phyloP scores from a whole-genome alignment of 1,140 invertebrate species.

The Cydia strobilella region DNA sequence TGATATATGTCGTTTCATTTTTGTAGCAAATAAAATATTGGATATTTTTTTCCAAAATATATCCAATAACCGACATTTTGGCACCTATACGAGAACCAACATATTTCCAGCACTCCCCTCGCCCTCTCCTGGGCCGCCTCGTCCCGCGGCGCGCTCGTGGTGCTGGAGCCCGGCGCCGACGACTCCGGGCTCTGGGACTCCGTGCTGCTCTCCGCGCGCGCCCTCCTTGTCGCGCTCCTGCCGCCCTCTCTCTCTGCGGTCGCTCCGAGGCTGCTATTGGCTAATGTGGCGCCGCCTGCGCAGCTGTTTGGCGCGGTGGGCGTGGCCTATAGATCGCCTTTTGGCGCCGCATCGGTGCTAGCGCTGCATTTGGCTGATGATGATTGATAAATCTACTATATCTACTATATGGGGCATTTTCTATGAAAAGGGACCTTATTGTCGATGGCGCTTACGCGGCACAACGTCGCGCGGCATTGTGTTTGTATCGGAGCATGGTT shows the following conservation, averaged over 20 bases:
- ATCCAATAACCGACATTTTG: no score
- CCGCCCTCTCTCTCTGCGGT: conserved; percentile 85
- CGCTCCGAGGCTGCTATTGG: conserved; percentile 91
- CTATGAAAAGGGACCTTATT: no score
- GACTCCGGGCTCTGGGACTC: conserved; percentile 83
- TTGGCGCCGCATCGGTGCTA: conserved; percentile 93
- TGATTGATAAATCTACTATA: neutral
- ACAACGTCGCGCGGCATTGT: no score
- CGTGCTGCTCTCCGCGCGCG: conserved; percentile 86
- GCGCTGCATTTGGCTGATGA: conserved; percentile 83
- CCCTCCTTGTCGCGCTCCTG: conserved; percentile 86
- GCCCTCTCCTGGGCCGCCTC: conserved; percentile 84
- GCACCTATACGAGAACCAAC: no score
- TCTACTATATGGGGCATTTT: no score
- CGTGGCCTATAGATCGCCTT: conserved; percentile 92
- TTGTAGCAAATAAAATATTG: no score
- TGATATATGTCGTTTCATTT: no score
- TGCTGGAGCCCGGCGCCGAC: conserved; percentile 88
- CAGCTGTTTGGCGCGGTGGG: conserved; percentile 88
- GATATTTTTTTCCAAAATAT: no score
- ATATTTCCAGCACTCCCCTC: conserved; percentile 38
- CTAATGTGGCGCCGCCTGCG: conserved; percentile 91
- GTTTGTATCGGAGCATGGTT: no score
- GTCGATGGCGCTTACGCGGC: no score
- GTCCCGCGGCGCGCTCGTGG: conserved; percentile 87